Evolutionary conservation across 2,888 invertebrate species (phyloP).

Genomic region (Brachyptera risi): DNA sequence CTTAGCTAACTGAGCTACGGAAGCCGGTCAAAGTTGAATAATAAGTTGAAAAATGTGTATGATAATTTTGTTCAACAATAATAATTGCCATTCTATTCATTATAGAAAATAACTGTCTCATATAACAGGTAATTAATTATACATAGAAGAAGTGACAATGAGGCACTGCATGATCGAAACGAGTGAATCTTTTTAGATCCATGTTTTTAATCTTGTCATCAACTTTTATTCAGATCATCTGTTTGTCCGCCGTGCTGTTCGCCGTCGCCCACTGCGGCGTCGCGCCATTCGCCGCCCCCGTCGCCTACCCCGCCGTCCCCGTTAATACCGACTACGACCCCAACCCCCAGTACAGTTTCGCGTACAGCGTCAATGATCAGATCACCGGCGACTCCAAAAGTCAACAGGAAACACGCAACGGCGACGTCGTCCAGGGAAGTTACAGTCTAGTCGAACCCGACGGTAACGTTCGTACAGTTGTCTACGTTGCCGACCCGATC

Average conservation of each 20-base stretch:
- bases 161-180: too few relatives aligned
- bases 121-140: too few relatives aligned
- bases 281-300: slow-evolving; percentile 10
- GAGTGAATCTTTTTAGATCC: not conserved
- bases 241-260: slow-evolving; percentile 23
- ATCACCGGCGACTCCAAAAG: slow-evolving; percentile 28
- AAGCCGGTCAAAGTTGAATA: too few relatives aligned
- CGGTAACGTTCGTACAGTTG: slow-evolving; percentile 26
- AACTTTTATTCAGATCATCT: not conserved
- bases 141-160: too few relatives aligned
- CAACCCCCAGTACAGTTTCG: slow-evolving; percentile 28
- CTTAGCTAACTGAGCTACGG: too few relatives aligned
- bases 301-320: slow-evolving; percentile 16
- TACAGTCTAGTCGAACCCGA: slow-evolving; percentile 31
- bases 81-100: too few relatives aligned
- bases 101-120: too few relatives aligned
- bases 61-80: too few relatives aligned
- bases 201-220: not conserved
- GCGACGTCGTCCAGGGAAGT: slow-evolving; percentile 31
- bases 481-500: slow-evolving; percentile 39
- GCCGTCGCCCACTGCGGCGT: slow-evolving; percentile 21
- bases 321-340: slow-evolving; percentile 26
- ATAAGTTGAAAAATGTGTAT: too few relatives aligned
- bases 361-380: slow-evolving; percentile 25
- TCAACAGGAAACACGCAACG: slow-evolving; percentile 28